Evolutionary conservation across 2,113 vertebrate genomes (phyloP).

Genomic region (human): GRCh38 chr13:67620001-67620500

Average conservation of each 20-base stretch:
- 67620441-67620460: background rate
- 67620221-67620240: constrained; percentile 50
- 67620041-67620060: constrained; percentile 59
- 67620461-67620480: background rate
- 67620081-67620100: background rate
- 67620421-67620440: constrained; percentile 5
- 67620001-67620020: background rate
- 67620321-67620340: background rate
- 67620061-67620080: constrained; percentile 9
- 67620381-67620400: constrained; percentile 46
- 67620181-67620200: background rate
- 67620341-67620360: constrained; percentile 34
- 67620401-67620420: background rate
- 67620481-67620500: background rate
- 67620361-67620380: background rate
- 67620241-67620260: background rate
- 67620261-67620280: background rate
- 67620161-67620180: constrained; percentile 58
- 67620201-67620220: background rate
- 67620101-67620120: constrained; percentile 54
- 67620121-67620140: constrained; percentile 60
- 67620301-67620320: background rate
- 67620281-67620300: background rate
- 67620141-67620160: background rate
- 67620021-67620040: constrained; percentile 43